Evolutionary conservation across 2,113 vertebrate species (phyloP).

Genomic region (Sisor rabdophorus): DNA sequence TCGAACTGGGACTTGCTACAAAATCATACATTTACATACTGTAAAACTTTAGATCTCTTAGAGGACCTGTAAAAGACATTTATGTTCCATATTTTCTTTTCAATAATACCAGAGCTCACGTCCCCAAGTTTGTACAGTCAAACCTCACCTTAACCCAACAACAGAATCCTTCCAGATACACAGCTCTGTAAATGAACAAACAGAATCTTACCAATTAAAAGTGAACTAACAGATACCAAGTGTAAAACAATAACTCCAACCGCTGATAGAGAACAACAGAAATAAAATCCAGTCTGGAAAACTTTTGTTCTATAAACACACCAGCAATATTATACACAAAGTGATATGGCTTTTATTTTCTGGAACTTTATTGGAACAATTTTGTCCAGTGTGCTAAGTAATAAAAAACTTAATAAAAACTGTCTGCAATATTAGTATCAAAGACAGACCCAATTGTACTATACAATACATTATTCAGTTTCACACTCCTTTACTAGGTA

Average conservation of each 20-base stretch:
- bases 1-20: neutral
- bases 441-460: neutral
- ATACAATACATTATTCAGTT: no score
- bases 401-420: neutral
- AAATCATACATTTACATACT: neutral
- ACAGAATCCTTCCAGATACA: neutral
- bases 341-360: no score
- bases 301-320: constrained; percentile 31
- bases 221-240: constrained; percentile 39
- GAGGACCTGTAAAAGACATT: neutral
- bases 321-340: neutral
- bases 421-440: neutral
- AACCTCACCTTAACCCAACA: neutral
- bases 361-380: neutral
- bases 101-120: neutral
- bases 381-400: neutral
- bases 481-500: no score
- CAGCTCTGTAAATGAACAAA: constrained; percentile 12
- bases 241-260: constrained; percentile 59
- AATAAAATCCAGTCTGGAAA: constrained; percentile 56
- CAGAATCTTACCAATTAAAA: constrained; percentile 17
- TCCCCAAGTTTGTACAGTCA: neutral
- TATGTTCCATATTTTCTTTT: neutral
- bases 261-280: constrained; percentile 53
- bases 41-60: neutral